These are phyloP conservation scores for Propithecus perrieri DNA, from an alignment of 2,797 vertebrate genomes.

Conservation along the genomic window DNA sequence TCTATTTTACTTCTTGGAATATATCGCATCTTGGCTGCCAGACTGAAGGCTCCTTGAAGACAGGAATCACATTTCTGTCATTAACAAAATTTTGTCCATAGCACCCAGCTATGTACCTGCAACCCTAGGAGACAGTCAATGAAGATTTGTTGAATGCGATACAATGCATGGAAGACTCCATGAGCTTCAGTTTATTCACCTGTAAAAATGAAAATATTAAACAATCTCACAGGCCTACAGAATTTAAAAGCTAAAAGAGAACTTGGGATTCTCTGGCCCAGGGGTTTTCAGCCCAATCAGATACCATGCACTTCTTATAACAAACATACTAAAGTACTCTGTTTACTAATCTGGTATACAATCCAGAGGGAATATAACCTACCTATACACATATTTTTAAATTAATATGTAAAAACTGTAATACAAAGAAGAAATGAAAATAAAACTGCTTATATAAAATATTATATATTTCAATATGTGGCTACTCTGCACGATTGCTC, in stretches of 20 bases:
- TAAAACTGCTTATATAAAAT: not conserved
- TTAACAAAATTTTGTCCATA: not conserved
- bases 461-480: not conserved
- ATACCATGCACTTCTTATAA: not conserved
- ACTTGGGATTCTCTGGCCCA: not conserved
- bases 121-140: not conserved
- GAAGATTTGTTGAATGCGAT: not conserved
- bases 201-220: not conserved
- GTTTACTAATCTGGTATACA: not conserved
- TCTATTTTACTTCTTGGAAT: not conserved
- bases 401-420: not conserved
- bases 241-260: conserved; percentile 9
- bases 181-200: not conserved
- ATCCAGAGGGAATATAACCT: not conserved
- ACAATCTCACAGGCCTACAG: not conserved
- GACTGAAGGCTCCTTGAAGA: not conserved
- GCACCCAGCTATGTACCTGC: not conserved
- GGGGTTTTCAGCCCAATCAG: not conserved
- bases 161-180: not conserved
- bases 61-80: not conserved
- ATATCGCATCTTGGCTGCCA: not conserved
- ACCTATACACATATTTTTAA: not conserved
- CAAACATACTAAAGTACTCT: not conserved
- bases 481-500: not conserved
- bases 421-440: not conserved